Conservation (phyloP, 2,113 vertebrate genomes). For the Amphilophus citrinellus region DNA sequence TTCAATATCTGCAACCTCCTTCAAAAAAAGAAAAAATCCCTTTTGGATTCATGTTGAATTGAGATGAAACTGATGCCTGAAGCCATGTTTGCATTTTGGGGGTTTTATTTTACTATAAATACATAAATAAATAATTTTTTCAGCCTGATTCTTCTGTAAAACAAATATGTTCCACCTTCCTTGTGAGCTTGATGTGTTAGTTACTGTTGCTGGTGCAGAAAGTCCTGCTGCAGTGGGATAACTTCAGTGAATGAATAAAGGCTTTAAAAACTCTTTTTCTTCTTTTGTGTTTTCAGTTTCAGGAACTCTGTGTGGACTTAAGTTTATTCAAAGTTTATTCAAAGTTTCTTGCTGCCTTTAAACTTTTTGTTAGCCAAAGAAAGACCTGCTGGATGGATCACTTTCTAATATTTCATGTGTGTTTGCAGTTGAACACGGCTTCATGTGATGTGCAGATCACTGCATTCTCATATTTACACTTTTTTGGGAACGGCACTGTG, state of each 20-base stretch:
- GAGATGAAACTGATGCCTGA: neutral
- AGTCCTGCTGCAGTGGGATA: neutral
- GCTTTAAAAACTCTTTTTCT: neutral
- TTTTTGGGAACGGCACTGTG: accelerated
- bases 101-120: neutral
- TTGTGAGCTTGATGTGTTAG: neutral
- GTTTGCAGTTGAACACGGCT: too few species aligned
- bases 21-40: neutral
- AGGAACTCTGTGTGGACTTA: neutral
- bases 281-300: neutral
- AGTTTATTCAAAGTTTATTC: too few species aligned
- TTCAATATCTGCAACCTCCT: neutral
- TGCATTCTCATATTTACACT: neutral
- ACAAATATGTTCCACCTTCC: neutral
- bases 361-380: neutral
- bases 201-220: neutral
- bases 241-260: neutral
- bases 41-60: neutral
- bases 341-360: too few species aligned
- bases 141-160: neutral
- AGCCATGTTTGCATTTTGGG: neutral
- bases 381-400: neutral
- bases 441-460: too few species aligned
- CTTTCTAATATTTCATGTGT: too few species aligned
- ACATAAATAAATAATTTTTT: neutral